Evolutionary conservation across 2,888 invertebrate species (phyloP).

Genomic region (Abrostola triplasia): DNA sequence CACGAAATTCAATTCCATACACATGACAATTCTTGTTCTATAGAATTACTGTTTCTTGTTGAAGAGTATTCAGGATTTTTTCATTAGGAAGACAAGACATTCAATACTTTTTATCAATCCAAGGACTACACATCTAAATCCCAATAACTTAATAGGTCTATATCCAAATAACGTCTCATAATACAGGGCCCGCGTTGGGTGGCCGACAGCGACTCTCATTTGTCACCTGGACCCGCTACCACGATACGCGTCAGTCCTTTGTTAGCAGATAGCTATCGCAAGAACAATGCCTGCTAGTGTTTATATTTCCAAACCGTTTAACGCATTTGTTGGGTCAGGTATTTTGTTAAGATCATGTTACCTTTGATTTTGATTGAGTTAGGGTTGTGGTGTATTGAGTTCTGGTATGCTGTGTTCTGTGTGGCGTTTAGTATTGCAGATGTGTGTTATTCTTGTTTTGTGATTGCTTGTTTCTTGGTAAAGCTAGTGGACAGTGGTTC

Average conservation of each 20-base stretch:
- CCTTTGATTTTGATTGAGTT: conserved; percentile 49
- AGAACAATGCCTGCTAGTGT: conserved; percentile 78
- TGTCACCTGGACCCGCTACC: conserved; percentile 80
- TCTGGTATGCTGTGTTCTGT: conserved; percentile 14
- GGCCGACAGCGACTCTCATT: conserved; percentile 74
- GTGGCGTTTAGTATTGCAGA: background rate
- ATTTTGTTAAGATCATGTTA: conserved; percentile 64
- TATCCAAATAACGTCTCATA: too few relatives aligned
- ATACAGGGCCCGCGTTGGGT: conserved; percentile 72
- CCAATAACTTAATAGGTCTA: conserved; percentile 53
- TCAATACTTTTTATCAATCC: conserved; percentile 36
- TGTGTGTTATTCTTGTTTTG: background rate
- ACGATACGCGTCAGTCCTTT: conserved; percentile 77
- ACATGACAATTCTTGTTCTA: too few relatives aligned
- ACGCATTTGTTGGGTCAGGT: conserved; percentile 77
- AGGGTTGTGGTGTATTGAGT: background rate
- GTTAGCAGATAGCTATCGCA: conserved; percentile 72
- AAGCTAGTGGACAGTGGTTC: too few relatives aligned
- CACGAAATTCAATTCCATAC: too few relatives aligned
- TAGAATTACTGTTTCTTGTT: too few relatives aligned
- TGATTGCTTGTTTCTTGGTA: too few relatives aligned
- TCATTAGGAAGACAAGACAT: conserved; percentile 10
- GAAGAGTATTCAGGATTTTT: too few relatives aligned
- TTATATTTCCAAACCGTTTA: conserved; percentile 80
- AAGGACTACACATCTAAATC: conserved; percentile 27